These are phyloP conservation scores for Cheilosia vernalis DNA, from an alignment of 2,888 invertebrate genomes.

Conservation along the genomic window DNA sequence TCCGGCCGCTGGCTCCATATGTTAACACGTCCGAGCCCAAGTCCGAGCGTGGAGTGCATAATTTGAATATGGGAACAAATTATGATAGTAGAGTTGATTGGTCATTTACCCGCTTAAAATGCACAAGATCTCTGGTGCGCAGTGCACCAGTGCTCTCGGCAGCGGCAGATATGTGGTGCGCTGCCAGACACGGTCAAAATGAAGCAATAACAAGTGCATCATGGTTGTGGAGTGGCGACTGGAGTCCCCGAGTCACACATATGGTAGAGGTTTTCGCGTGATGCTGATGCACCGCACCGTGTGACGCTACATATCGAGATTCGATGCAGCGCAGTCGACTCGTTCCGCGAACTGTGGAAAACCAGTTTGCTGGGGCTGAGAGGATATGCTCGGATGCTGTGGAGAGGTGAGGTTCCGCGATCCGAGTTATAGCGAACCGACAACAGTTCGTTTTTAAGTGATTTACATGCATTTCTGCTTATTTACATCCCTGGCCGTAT, in stretches of 20 bases:
- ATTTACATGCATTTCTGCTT: conserved; percentile 75
- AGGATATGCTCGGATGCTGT: conserved; percentile 41
- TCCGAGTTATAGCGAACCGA: conserved; percentile 52
- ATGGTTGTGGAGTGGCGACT: conserved; percentile 5
- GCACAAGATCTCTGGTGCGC: conserved; percentile 21
- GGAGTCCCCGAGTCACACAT: conserved; percentile 17
- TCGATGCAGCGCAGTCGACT: conserved; percentile 41
- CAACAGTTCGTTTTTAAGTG: conserved; percentile 73
- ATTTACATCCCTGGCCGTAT: conserved; percentile 66
- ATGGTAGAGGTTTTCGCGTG: conserved; percentile 47
- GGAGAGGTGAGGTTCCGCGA: conserved; percentile 24
- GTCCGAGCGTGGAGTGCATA: conserved; percentile 62
- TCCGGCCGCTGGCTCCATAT: conserved; percentile 55
- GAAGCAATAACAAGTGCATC: conserved; percentile 74
- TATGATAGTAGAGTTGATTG: conserved; percentile 72
- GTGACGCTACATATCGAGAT: conserved; percentile 65
- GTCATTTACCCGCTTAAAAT: conserved; percentile 71
- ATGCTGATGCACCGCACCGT: conserved; percentile 49
- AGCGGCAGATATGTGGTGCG: conserved; percentile 9
- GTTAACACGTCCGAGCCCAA: conserved; percentile 65
- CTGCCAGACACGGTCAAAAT: conserved; percentile 47
- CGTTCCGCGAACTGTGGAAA: conserved; percentile 66
- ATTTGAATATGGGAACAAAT: conserved; percentile 75
- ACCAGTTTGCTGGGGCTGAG: conserved; percentile 56
- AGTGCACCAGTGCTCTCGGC: not conserved